Percentiles rank a stretch among this genome's conserved stretches.
phyloP scores from a whole-genome alignment of 2,113 vertebrate genomes.

The Hydrolagus affinis region DNA sequence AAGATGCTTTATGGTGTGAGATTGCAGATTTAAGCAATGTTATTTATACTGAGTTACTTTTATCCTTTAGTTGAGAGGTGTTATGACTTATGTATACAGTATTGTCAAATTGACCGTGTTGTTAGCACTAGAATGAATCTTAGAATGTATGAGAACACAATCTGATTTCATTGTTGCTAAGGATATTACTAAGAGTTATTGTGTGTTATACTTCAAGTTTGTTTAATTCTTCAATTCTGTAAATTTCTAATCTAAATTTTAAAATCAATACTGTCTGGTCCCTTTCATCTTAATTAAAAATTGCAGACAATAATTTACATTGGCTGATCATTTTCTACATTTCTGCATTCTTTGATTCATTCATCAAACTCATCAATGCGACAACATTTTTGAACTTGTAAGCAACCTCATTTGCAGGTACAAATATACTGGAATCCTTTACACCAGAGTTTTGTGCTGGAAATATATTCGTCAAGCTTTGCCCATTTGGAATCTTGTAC shows the following conservation, averaged over 20 bases:
- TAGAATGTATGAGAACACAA: conserved; percentile 15
- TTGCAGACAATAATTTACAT: conserved; percentile 12
- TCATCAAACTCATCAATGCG: neutral
- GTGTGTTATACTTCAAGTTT: conserved; percentile 5
- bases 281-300: conserved; percentile 23
- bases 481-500: neutral
- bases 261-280: neutral
- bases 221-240: neutral
- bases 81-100: neutral
- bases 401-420: neutral
- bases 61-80: neutral
- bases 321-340: neutral
- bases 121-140: neutral
- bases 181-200: conserved; percentile 1
- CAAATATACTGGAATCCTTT: neutral
- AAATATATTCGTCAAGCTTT: neutral
- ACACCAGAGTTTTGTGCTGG: neutral
- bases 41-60: neutral
- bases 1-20: neutral
- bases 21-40: neutral
- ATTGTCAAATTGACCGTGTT: neutral
- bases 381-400: neutral
- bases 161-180: neutral
- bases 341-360: too few species aligned
- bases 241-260: too few species aligned